These are phyloP conservation scores for Antheraea pernyi DNA, from an alignment of 1,140 invertebrate genomes.

Conservation along the genomic window DNA sequence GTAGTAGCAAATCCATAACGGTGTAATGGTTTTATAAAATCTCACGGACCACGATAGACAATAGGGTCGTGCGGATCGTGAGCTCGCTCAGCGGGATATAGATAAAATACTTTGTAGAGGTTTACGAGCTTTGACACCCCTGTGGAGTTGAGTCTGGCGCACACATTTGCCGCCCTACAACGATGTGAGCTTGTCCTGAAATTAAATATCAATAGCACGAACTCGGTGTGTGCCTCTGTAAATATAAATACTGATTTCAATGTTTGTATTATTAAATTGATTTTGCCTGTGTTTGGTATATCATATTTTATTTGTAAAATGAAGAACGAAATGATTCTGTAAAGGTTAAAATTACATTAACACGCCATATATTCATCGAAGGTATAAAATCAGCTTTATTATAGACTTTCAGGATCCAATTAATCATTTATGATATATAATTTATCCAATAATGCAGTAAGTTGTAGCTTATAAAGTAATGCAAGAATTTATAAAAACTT, in stretches of 20 bases:
- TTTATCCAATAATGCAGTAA: background rate
- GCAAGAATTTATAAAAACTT: background rate
- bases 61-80: slow-evolving; percentile 48
- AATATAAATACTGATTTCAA: background rate
- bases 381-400: background rate
- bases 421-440: background rate
- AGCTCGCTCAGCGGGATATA: slow-evolving; percentile 42
- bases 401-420: background rate
- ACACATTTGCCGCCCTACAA: slow-evolving; percentile 34
- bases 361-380: background rate
- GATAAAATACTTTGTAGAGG: slow-evolving; percentile 65
- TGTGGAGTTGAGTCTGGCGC: slow-evolving; percentile 33
- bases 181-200: slow-evolving; percentile 51
- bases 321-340: no score
- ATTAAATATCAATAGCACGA: slow-evolving; percentile 44
- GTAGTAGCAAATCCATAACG: slow-evolving; percentile 47
- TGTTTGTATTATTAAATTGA: background rate
- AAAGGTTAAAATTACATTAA: background rate
- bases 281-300: background rate
- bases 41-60: slow-evolving; percentile 56
- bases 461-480: background rate
- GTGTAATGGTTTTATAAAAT: slow-evolving; percentile 63
- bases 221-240: background rate
- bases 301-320: background rate
- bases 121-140: slow-evolving; percentile 58